phyloP scores from a whole-genome alignment of 2,113 vertebrate species.

The Cisticola juncidis region DNA sequence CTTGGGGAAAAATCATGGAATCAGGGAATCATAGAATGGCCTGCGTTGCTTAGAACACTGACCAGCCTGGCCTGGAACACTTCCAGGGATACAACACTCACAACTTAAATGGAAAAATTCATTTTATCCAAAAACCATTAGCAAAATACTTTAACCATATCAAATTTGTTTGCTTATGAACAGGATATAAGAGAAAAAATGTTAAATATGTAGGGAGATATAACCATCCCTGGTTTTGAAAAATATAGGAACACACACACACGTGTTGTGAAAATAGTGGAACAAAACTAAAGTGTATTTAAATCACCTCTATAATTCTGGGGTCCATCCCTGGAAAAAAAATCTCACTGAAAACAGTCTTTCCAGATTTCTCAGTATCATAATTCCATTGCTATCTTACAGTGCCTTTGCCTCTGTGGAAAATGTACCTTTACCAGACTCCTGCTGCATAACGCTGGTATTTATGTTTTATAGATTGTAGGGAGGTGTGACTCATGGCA shows the following conservation, averaged over 20 bases:
- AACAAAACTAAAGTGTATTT: not conserved
- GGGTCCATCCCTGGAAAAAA: not conserved
- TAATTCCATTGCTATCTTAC: not conserved
- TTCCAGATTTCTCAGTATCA: not conserved
- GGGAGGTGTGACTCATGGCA: not conserved
- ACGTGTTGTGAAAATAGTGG: not conserved
- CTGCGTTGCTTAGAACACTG: not conserved
- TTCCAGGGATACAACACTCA: not conserved
- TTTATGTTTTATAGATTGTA: not conserved
- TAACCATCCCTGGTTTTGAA: not conserved
- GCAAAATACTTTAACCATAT: not conserved
- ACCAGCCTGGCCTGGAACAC: not conserved
- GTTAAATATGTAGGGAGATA: not conserved
- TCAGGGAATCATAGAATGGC: fast-evolving
- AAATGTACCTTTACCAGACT: not conserved
- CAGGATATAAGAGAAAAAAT: not conserved
- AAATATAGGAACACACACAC: not conserved
- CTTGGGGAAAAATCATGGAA: not conserved
- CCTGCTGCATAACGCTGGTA: not conserved
- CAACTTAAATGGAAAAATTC: not conserved
- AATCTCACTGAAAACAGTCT: not conserved
- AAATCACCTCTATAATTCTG: not conserved
- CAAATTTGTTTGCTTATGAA: not conserved
- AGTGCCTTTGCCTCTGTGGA: not conserved
- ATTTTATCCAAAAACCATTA: not conserved